Percentiles rank a stretch among this genome's conserved stretches.
Evolutionary conservation across 2,113 vertebrate genomes (phyloP).

Genomic region (Neomonachus schauinslandi): DNA sequence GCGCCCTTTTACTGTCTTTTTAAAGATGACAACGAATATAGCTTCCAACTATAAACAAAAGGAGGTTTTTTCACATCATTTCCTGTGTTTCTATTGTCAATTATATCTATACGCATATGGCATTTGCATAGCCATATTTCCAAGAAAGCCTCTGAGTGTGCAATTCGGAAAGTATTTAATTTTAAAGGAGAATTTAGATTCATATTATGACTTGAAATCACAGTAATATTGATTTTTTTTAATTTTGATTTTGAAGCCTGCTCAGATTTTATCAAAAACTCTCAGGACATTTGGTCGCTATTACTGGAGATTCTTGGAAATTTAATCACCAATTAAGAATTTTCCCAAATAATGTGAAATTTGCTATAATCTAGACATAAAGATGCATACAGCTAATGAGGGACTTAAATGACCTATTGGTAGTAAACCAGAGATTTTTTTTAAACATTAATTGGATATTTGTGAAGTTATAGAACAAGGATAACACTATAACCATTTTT

Average conservation of each 20-base stretch:
- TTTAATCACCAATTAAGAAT: slow-evolving; percentile 24
- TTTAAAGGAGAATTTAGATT: slow-evolving; percentile 9
- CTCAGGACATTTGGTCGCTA: not conserved
- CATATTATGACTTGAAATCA: not conserved
- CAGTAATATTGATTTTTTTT: not conserved
- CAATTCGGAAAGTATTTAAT: not conserved
- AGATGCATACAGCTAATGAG: not conserved
- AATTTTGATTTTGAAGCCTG: not conserved
- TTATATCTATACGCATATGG: not conserved
- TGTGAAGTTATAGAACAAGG: not conserved
- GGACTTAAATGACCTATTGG: not conserved
- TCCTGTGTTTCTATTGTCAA: not conserved
- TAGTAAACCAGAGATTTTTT: not conserved
- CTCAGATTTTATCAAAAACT: not conserved
- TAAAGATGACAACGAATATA: slow-evolving; percentile 25
- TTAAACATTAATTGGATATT: slow-evolving; percentile 32
- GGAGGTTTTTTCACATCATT: not conserved
- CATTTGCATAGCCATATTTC: not conserved
- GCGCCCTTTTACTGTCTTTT: slow-evolving; percentile 25
- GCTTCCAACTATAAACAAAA: slow-evolving; percentile 32
- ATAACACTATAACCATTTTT: not conserved
- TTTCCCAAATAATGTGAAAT: slow-evolving; percentile 15
- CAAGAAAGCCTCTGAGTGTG: not conserved
- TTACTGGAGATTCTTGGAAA: slow-evolving; percentile 19
- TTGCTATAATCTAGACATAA: not conserved